phyloP scores from a whole-genome alignment of 2,113 vertebrate genomes.

The Corydoras sp. region DNA sequence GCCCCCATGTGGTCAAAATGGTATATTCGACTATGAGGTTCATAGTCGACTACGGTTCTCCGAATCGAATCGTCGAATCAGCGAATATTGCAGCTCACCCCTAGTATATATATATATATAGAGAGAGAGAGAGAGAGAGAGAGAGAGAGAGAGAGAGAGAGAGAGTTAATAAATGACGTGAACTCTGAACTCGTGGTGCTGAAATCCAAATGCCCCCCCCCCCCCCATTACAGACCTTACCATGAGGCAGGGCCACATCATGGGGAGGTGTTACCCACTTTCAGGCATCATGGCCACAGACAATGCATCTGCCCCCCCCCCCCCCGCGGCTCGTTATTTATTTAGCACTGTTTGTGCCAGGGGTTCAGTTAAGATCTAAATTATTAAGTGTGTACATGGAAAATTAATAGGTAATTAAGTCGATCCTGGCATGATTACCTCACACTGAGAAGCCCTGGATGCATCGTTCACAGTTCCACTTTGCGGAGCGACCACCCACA shows the following conservation, averaged over 20 bases:
- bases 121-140: too few species aligned
- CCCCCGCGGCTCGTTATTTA: slow-evolving; percentile 5
- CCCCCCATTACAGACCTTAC: background rate
- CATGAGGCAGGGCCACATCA: slow-evolving; percentile 8
- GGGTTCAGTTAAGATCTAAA: slow-evolving; percentile 42
- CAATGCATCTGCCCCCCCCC: slow-evolving; percentile 31
- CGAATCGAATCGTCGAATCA: too few species aligned
- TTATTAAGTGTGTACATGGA: slow-evolving; percentile 40
- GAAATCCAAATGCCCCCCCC: slow-evolving; percentile 30
- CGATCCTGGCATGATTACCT: slow-evolving; percentile 25
- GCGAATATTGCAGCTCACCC: too few species aligned
- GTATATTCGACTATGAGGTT: too few species aligned
- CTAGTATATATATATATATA: too few species aligned
- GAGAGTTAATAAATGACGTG: background rate
- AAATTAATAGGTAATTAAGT: slow-evolving; percentile 48
- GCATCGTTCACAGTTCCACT: background rate
- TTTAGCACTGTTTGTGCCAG: slow-evolving; percentile 27
- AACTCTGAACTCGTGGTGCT: slow-evolving; percentile 42
- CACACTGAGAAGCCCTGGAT: slow-evolving; percentile 25
- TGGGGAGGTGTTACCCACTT: slow-evolving; percentile 2
- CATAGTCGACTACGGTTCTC: too few species aligned
- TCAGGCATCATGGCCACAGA: slow-evolving; percentile 9
- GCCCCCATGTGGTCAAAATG: too few species aligned
- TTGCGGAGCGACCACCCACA: background rate
- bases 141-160: too few species aligned